Evolutionary conservation across 2,113 vertebrate species (phyloP), one percentile per base, ranked within the genome.

Genomic region (Lophotis ruficrista): DNA sequence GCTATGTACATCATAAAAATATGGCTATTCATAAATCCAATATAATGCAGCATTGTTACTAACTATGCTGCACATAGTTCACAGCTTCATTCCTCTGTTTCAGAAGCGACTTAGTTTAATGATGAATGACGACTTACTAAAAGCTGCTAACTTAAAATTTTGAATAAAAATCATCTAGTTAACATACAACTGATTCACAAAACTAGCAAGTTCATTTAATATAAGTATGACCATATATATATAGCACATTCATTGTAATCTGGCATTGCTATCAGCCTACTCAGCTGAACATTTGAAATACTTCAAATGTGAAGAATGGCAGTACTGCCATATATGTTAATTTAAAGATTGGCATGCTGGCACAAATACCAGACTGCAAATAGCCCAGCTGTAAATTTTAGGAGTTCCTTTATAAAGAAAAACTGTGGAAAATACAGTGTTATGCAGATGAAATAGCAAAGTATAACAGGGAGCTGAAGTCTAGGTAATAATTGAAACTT

Each of bases 21-120:
- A 60, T 18, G 38, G 28, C 30, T 84, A 53, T 83, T 90, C 47
- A 77, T 41, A 89, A 78, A 72, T 38, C 25, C 8, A n/a, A 4
- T 25, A 45, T 69, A 88, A 81, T 64, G 27, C 35, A 83, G 37
- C 65, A 43, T 71, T 87, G 62, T 83, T 92, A 85, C 56, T 20
- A 70, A 61, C 35, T 82, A 54, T 54, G 35, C 62, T 89, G 73
- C 56, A 93, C 53, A 23, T 28, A 54, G 41, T 33, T 91, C 77
- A 48, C 56, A 72, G 48, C 12, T 93, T 96, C 61, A 82, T 79
- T 82, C 56, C 30, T 87, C 56, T 95, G 38, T 81, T 91, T 92
- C 24, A 68, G 70, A 60, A 96, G 53, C 21, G 80, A 94, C 79
- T 87, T 73, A 57, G 4, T 83, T 53, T 89, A 79, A 88, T 75